These are phyloP conservation scores for Drosophila chauvacae DNA, from an alignment of 1,140 invertebrate species.

Conservation along the genomic window DNA sequence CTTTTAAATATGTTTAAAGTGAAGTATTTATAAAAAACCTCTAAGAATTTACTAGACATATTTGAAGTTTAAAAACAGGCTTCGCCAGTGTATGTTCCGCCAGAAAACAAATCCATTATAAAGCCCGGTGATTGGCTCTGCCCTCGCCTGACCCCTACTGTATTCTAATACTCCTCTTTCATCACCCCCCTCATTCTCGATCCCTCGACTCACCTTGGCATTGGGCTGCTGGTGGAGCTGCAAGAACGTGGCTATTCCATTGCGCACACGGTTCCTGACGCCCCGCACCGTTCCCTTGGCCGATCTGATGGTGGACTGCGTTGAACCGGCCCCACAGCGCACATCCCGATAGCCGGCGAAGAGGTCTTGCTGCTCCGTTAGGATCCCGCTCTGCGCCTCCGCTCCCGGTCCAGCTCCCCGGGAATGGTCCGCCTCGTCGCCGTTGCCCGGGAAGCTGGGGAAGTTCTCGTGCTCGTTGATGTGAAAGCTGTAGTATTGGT, in stretches of 20 bases:
- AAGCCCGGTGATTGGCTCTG: background rate
- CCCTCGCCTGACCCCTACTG: constrained; percentile 4
- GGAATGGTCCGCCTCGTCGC: constrained; percentile 67
- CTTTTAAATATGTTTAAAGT: background rate
- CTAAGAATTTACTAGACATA: background rate
- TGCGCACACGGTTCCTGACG: constrained; percentile 96
- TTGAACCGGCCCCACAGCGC: constrained; percentile 89
- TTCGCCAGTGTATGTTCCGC: no score
- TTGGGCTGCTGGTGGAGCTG: constrained; percentile 89
- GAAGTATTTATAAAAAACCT: background rate
- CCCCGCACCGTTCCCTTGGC: constrained; percentile 96
- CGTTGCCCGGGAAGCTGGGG: constrained; percentile 86
- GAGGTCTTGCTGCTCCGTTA: constrained; percentile 86
- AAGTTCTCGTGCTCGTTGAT: constrained; percentile 88
- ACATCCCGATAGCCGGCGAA: constrained; percentile 94
- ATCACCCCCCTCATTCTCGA: no score
- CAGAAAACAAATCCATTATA: background rate
- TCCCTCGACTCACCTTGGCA: constrained; percentile 87
- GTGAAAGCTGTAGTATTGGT: constrained; percentile 93
- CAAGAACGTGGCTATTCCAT: constrained; percentile 98
- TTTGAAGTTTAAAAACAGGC: background rate
- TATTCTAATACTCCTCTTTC: background rate
- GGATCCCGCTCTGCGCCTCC: constrained; percentile 10
- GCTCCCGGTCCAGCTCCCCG: constrained; percentile 16
- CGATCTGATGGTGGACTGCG: constrained; percentile 92